Evolutionary conservation across 2,888 invertebrate species (phyloP).

Genomic region (Lasioglossum calceatum): DNA sequence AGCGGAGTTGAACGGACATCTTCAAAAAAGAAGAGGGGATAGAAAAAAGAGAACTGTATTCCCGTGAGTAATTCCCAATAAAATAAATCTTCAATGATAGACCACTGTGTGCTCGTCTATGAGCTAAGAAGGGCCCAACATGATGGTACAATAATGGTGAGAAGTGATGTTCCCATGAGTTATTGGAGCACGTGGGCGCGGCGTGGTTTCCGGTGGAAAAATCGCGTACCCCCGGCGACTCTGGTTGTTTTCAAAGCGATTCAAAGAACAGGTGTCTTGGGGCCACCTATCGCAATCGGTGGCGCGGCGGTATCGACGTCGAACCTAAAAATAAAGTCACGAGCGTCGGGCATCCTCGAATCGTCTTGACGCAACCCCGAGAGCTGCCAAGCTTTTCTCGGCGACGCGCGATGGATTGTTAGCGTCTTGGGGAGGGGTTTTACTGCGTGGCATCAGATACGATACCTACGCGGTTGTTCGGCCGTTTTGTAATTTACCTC

Average conservation of each 20-base stretch:
- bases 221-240: background rate
- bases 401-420: slow-evolving; percentile 49
- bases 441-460: slow-evolving; percentile 46
- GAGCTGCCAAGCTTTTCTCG: slow-evolving; percentile 61
- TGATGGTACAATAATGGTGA: background rate
- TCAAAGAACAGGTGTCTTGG: slow-evolving; percentile 80
- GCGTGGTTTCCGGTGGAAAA: background rate
- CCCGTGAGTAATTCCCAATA: too few species aligned
- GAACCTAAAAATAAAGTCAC: slow-evolving; percentile 75
- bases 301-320: slow-evolving; percentile 73
- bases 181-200: background rate
- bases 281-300: slow-evolving; percentile 70
- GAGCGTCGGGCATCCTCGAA: slow-evolving; percentile 67
- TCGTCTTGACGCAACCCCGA: slow-evolving; percentile 60
- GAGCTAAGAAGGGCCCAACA: background rate
- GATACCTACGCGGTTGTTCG: background rate
- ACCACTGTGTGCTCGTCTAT: too few species aligned
- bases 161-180: background rate
- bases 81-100: too few species aligned
- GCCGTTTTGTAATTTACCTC: background rate
- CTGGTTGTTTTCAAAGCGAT: slow-evolving; percentile 44
- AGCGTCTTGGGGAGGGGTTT: slow-evolving; percentile 4
- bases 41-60: too few species aligned
- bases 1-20: too few species aligned
- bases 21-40: too few species aligned